Conservation (phyloP, 1,140 invertebrate species). For the Pemphigus obesinymphae region DNA sequence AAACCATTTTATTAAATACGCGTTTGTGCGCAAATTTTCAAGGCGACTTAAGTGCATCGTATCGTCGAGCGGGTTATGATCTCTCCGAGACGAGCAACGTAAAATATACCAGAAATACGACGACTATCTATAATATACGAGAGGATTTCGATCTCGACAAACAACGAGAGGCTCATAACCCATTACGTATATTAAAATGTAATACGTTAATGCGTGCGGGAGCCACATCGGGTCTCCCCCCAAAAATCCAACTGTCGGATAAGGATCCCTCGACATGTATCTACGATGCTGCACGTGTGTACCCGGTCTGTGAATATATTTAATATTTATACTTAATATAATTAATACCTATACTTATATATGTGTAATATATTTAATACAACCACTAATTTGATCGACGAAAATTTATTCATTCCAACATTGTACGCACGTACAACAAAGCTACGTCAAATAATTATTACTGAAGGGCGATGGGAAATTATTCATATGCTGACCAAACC, state of each 20-base stretch:
- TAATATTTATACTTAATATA: too few species aligned
- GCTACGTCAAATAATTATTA: slow-evolving; percentile 13
- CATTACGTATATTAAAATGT: slow-evolving; percentile 22
- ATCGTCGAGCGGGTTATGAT: neutral
- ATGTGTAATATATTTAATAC: neutral
- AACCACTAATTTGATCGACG: neutral
- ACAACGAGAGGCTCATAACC: neutral
- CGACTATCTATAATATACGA: neutral
- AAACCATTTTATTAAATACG: neutral
- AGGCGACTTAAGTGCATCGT: neutral
- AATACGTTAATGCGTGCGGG: neutral
- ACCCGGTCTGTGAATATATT: neutral
- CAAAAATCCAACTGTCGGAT: neutral
- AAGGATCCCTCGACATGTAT: neutral
- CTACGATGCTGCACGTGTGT: neutral
- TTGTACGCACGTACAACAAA: neutral
- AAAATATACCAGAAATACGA: neutral
- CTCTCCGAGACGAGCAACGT: neutral
- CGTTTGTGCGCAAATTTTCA: neutral
- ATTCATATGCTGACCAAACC: slow-evolving; percentile 2
- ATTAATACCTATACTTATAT: too few species aligned
- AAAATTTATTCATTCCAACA: slow-evolving; percentile 8
- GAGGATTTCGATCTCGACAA: neutral
- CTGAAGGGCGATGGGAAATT: neutral
- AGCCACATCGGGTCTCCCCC: neutral